Conservation (phyloP, 2,888 invertebrate genomes). For the Perdita meconis region DNA sequence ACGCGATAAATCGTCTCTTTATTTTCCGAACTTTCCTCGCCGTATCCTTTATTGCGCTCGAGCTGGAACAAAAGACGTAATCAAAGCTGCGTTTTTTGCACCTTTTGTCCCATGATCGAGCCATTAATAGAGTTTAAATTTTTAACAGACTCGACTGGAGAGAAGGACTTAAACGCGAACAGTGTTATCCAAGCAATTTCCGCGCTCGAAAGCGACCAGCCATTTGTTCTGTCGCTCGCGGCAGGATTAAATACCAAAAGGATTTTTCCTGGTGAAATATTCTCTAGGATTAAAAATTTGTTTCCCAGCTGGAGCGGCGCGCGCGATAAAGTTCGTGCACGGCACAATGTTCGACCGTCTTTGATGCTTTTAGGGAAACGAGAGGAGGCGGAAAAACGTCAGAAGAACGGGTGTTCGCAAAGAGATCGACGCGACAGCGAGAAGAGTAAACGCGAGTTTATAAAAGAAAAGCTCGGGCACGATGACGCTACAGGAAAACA, state of each 20-base stretch:
- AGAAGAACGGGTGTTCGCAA: background rate
- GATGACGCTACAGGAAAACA: background rate
- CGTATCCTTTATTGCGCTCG: background rate
- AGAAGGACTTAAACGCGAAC: constrained; percentile 18
- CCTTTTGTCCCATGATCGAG: constrained; percentile 22
- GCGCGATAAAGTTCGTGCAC: too few species aligned
- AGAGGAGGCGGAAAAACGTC: background rate
- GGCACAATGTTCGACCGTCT: too few species aligned
- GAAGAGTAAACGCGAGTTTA: constrained; percentile 4
- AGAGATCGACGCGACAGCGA: background rate
- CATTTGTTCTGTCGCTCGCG: constrained; percentile 22
- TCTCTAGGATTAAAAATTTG: constrained; percentile 45
- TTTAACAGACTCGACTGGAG: constrained; percentile 16
- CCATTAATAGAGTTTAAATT: constrained; percentile 12
- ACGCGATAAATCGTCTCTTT: background rate
- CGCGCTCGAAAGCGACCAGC: constrained; percentile 14
- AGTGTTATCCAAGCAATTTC: constrained; percentile 28
- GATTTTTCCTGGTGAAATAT: constrained; percentile 26
- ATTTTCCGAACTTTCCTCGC: background rate
- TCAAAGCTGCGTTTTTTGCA: background rate
- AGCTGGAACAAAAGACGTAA: background rate
- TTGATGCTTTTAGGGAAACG: background rate
- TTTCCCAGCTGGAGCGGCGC: background rate
- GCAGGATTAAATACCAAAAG: constrained; percentile 44
- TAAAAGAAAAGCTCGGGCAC: background rate